phyloP scores from a whole-genome alignment of 2,797 vertebrate species.

The Artibeus lituratus region DNA sequence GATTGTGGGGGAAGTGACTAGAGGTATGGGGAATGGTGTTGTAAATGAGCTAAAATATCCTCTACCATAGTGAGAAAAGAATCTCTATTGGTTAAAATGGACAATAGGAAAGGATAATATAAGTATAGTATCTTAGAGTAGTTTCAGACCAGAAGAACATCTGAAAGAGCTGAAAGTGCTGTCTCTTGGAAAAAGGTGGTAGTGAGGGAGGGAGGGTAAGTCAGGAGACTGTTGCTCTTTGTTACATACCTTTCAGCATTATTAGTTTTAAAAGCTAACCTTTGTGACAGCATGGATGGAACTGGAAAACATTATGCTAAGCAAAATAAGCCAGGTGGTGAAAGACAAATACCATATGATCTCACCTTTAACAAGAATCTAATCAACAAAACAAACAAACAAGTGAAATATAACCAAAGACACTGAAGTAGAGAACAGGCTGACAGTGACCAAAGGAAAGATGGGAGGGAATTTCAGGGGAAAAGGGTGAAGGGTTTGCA shows the following conservation, averaged over 20 bases:
- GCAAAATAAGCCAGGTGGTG: too few relatives aligned
- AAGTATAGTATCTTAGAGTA: neutral
- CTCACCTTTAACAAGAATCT: too few relatives aligned
- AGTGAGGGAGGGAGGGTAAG: neutral
- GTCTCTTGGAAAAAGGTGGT: neutral
- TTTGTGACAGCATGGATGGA: too few relatives aligned
- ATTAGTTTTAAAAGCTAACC: neutral
- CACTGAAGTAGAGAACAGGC: too few relatives aligned
- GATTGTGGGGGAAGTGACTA: neutral
- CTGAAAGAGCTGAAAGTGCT: neutral
- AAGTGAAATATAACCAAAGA: too few relatives aligned
- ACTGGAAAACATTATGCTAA: too few relatives aligned
- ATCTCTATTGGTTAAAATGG: neutral
- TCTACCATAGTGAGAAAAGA: neutral
- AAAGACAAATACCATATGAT: too few relatives aligned
- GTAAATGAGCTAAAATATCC: neutral
- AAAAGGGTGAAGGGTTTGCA: too few relatives aligned
- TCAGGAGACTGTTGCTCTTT: neutral
- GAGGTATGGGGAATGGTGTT: neutral
- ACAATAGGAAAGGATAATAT: neutral
- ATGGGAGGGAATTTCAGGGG: too few relatives aligned
- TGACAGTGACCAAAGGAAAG: too few relatives aligned
- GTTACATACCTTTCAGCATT: neutral
- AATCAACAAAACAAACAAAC: too few relatives aligned
- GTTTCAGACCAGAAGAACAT: neutral